Evolutionary conservation across 2,888 invertebrate species (phyloP).

Genomic region (Daptonema setosum): DNA sequence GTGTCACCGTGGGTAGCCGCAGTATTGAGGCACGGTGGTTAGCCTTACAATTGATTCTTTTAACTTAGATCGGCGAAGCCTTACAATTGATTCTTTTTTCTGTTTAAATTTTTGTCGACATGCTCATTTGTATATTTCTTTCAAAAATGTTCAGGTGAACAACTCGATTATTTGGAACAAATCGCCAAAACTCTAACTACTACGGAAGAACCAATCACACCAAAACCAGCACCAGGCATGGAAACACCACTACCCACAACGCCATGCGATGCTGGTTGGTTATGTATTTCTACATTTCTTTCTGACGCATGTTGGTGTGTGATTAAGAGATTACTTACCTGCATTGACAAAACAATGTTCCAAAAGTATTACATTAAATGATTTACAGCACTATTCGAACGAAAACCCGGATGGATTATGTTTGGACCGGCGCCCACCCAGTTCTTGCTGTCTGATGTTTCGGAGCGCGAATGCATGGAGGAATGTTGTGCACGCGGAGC

Average conservation of each 20-base stretch:
- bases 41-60: neutral
- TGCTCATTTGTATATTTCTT: no score
- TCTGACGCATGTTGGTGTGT: no score
- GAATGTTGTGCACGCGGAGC: neutral
- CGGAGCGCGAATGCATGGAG: neutral
- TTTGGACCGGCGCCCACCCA: neutral
- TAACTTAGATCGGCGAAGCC: neutral
- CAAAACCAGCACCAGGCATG: neutral
- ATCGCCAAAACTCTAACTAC: no score
- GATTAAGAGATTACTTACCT: no score
- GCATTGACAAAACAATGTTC: neutral
- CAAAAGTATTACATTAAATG: neutral
- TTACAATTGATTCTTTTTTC: no score
- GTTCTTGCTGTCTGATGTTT: neutral
- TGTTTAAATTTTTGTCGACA: no score
- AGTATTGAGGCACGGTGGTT: neutral
- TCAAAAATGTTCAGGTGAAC: no score
- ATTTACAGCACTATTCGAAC: neutral
- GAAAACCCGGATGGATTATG: neutral
- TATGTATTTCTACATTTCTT: no score
- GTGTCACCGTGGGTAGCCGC: neutral
- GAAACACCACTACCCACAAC: neutral
- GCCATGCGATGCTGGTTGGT: neutral
- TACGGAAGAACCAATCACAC: neutral
- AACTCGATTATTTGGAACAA: no score